These are phyloP conservation scores for Xenus cinereus DNA, from an alignment of 2,113 vertebrate species.

Conservation along the genomic window DNA sequence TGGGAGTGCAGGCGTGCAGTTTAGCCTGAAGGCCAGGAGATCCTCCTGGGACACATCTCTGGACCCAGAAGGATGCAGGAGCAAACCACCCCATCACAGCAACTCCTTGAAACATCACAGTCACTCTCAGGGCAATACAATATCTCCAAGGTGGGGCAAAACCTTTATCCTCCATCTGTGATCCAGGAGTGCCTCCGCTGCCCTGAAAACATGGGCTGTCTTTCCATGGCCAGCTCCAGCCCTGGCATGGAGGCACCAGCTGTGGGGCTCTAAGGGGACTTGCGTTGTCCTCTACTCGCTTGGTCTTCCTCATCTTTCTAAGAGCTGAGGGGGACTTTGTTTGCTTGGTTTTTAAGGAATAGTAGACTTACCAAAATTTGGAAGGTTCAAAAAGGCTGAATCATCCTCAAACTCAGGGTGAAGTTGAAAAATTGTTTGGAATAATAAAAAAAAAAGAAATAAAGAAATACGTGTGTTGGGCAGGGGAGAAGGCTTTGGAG, in stretches of 20 bases:
- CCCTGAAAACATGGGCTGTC: background rate
- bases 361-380: background rate
- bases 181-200: background rate
- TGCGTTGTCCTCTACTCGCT: background rate
- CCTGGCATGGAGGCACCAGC: background rate
- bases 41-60: background rate
- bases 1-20: background rate
- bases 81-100: background rate
- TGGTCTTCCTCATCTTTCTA: background rate
- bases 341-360: background rate
- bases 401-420: slow-evolving; percentile 8
- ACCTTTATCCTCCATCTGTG: background rate
- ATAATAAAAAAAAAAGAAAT: background rate
- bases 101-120: background rate
- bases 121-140: accelerated
- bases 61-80: background rate
- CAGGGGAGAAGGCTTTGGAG: background rate
- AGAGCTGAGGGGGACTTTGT: background rate
- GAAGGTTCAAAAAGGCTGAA: slow-evolving; percentile 29
- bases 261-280: background rate
- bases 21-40: background rate
- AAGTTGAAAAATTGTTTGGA: background rate
- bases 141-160: background rate
- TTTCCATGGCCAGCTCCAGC: background rate
- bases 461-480: background rate